Conservation (phyloP, 2,113 vertebrate genomes). For the Butorides virescens region DNA sequence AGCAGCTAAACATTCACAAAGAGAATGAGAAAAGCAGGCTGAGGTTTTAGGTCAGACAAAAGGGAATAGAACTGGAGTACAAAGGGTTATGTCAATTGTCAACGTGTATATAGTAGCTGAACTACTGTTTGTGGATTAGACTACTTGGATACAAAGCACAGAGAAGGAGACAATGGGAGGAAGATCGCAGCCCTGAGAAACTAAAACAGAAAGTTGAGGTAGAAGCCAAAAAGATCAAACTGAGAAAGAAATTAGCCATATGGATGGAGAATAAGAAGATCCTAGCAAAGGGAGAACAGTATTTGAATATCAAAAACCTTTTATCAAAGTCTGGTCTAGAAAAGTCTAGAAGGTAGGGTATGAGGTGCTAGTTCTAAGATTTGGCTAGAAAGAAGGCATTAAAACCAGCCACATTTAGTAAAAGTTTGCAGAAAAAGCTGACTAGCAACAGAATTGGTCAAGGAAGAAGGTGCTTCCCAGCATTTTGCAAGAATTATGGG, state of each 20-base stretch:
- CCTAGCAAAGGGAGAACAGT: background rate
- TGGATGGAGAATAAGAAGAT: background rate
- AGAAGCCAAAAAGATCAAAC: background rate
- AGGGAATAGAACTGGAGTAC: background rate
- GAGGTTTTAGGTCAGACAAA: background rate
- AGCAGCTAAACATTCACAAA: background rate
- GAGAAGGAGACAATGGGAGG: background rate
- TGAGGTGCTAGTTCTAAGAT: background rate
- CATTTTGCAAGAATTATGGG: background rate
- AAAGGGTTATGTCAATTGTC: background rate
- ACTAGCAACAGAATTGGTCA: background rate
- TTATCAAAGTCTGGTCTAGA: background rate
- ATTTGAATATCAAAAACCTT: background rate
- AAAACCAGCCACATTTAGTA: background rate
- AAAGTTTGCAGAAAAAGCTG: background rate
- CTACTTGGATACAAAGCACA: background rate
- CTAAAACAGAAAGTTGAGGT: background rate
- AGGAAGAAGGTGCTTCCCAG: background rate
- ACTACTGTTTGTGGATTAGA: background rate
- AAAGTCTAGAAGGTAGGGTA: background rate
- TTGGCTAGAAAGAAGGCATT: background rate
- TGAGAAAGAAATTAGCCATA: background rate
- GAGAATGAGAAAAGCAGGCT: slow-evolving; percentile 1
- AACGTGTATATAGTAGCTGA: background rate
- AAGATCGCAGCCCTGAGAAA: background rate